Conservation (phyloP, 2,888 invertebrate species). For the Philaethria dido region DNA sequence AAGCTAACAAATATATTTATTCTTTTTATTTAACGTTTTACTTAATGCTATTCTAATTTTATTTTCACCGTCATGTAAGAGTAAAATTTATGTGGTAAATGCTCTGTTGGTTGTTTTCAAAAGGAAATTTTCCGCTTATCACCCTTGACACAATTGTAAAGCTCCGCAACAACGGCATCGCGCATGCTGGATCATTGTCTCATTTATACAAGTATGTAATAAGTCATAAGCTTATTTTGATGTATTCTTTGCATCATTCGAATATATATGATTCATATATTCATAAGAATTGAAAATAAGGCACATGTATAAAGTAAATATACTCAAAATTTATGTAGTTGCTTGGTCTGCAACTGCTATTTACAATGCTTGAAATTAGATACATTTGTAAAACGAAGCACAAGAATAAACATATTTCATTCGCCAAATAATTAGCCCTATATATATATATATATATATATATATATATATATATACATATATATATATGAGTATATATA, state of each 20-base stretch:
- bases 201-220: slow-evolving; percentile 37
- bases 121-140: slow-evolving; percentile 67
- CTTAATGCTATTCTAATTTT: slow-evolving; percentile 23
- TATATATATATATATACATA: no score
- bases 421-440: no score
- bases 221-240: slow-evolving; percentile 6
- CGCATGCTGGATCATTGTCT: slow-evolving; percentile 47
- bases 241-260: slow-evolving; percentile 1
- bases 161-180: slow-evolving; percentile 46
- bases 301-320: neutral
- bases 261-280: neutral
- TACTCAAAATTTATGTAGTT: neutral
- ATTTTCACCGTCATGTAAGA: slow-evolving; percentile 28
- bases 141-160: slow-evolving; percentile 64
- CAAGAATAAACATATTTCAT: no score
- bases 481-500: no score
- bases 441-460: no score
- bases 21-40: neutral
- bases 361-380: slow-evolving; percentile 56
- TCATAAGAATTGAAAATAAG: neutral
- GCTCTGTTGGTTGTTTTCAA: slow-evolving; percentile 52
- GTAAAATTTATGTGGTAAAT: slow-evolving; percentile 25
- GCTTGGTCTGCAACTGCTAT: neutral
- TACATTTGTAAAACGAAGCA: no score
- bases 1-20: neutral